Base-by-base conservation (phyloP, 2,113 vertebrate species). In the Scartelaos histophorus region DNA sequence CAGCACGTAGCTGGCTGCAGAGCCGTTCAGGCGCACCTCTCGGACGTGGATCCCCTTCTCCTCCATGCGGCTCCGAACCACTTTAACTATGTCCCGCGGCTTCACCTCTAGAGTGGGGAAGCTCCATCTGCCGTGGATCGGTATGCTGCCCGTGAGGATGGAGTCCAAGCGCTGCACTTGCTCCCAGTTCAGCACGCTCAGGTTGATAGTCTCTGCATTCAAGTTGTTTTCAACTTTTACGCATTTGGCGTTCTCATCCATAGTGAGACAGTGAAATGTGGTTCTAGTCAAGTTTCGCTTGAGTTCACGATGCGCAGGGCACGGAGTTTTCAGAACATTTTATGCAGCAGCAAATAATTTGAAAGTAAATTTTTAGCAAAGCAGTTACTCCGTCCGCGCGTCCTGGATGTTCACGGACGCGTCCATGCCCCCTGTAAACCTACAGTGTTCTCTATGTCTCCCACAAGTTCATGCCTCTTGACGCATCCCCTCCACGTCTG, bases 31-130 rank as follows among this genome's bases (percentile, higher is more conserved):
- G 24, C 98, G 90, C 85, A 99, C 98, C 84, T 98, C 97, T 75
- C 96, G 95, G 70, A 99, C 94, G 1, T 91, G 90, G 57, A 99
- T 97, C 81, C 92, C 77, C 80, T 93, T 93, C 91, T 96, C 95
- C 34, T 96, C 95, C 95, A 99, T 94, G 62, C 97, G 95, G 85
- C 95, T 93, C 56, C 97, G 91, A 83, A 99, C 98, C 81, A 95
- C 96, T 81, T 96, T 96, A 65, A 99, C 97, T 71, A 99, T 98
- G 69, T 97, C 95, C 60, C 96, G 92, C 1, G 98, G 98, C 88
- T 95, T 95, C 93, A 99, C 93, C 90, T 97, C 95, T 67, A 99
- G 89, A 1, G 98, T 99, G 70, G 98, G 98, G 93, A 99, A 99
- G 92, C 96, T 99, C 82, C 98, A 97, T 29, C 97, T 94, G 72